Evolutionary conservation across 2,888 invertebrate genomes (phyloP), one percentile per base, ranked within the genome.

Genomic region (Tipula vernalis): DNA sequence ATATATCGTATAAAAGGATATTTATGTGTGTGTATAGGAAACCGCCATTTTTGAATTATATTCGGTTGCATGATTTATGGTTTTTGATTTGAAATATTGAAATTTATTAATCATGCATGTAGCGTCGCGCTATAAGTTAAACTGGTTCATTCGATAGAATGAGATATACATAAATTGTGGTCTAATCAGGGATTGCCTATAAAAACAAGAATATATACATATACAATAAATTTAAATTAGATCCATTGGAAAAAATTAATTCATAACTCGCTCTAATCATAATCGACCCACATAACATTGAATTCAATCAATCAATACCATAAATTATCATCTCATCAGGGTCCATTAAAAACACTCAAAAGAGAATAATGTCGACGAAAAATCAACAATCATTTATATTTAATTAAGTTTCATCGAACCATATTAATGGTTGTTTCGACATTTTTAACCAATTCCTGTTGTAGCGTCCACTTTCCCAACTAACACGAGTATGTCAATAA

Each of bases 271-370:
- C 28, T 71, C 71, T 71, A 71, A 71, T 71, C 71, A 71, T 71
- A 71, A 71, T 71, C 71, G 71, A 71, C 71, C 71, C 71, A 71
- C 71, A 71, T 71, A 10, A 71, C 71, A 71, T 71, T 71, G 71
- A 71, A 71, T 71, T 71, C 71, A 71, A 71, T 71, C 71, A 71
- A 71, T 71, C 71, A 71, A 71, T 28, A 28, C 28, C 2, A 28
- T 71, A 71, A 71, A 71, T 71, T 71, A 71, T 71, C 71, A 71
- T 71, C 71, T 71, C 71, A 71, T 71, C 71, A 71, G 71, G 71
- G 71, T 28, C 71, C 71, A 71, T 71, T 71, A 71, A 28, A 71
- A n/a, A 51, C 8, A 28, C 71, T 28, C 71, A 28, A 28, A 28
- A 28, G 28, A 71, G 12, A 71, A 28, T 12, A 71, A 71, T 71